These are phyloP conservation scores for Ecliptopera silaceata DNA, from an alignment of 2,888 invertebrate species.

Conservation along the genomic window DNA sequence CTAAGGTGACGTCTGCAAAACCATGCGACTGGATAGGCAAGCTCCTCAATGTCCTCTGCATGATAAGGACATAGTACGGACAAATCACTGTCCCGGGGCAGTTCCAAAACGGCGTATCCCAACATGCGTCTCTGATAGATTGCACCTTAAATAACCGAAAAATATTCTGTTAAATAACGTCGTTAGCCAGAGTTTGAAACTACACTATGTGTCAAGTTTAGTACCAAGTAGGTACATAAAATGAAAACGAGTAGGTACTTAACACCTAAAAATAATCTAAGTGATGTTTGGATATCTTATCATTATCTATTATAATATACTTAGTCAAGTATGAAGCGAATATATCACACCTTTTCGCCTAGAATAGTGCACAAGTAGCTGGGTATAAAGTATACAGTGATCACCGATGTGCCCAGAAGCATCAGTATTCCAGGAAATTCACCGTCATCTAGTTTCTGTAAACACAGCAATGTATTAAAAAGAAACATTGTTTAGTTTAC, in stretches of 20 bases:
- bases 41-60: conserved; percentile 58
- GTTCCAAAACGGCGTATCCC: conserved; percentile 62
- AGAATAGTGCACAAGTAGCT: conserved; percentile 32
- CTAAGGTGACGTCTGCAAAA: conserved; percentile 59
- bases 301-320: too few relatives aligned
- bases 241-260: too few relatives aligned
- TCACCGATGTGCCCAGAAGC: conserved; percentile 14
- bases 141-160: conserved; percentile 27
- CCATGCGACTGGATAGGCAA: conserved; percentile 58
- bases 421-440: conserved; percentile 27
- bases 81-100: conserved; percentile 50
- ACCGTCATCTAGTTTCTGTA: conserved; percentile 35
- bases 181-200: too few relatives aligned
- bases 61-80: conserved; percentile 63
- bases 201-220: too few relatives aligned
- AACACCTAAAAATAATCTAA: too few relatives aligned
- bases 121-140: conserved; percentile 60
- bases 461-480: background rate
- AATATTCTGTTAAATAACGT: too few relatives aligned
- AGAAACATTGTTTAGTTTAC: background rate
- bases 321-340: background rate
- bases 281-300: background rate
- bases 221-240: too few relatives aligned
- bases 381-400: conserved; percentile 26
- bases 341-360: conserved; percentile 29